Evolutionary conservation across 2,888 invertebrate species (phyloP), one percentile per base, ranked within the genome.

Genomic region (Pegoplata infirma): DNA sequence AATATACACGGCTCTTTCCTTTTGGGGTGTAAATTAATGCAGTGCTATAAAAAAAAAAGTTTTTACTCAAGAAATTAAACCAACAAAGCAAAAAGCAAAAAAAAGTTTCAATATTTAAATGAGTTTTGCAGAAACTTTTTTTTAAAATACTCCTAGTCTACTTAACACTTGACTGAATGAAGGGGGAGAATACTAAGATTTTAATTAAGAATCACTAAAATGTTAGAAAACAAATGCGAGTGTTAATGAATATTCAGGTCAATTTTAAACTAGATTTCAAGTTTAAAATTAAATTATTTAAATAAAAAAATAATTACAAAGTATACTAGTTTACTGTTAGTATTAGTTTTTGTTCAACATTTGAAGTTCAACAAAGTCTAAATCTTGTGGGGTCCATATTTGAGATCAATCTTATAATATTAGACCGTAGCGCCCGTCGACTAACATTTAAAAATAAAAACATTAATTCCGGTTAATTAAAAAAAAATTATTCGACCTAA

Each of bases 41-140:
- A 69, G 63, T 56, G 28, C 40, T 36, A 75, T 67, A 2, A 19
- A 23, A 1, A 21, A 14, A 53, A 56, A 56, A 40, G n/a, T 75
- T 68, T n/a, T 47, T 69, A 63, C 28, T 49, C 21, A 44, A 58
- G 63, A 28, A 69, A 40, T 40, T 40, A 44, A 69, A 69, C 53
- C 53, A n/a, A n/a, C n/a, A n/a, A n/a, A n/a, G n/a, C 28, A 68
- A 56, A 14, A 10, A 46, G 17, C 25, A 53, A 40, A 59, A 58
- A 53, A 53, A 58, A 68, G 25, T 68, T 73, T 64, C 58, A 46
- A 73, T 67, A 78, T 66, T 69, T 69, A 69, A 69, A 73, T 73
- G 73, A 78, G 73, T 73, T 69, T 58, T 17, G 68, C 56, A 69
- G 78, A 78, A 78, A 74, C 64, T 73, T 75, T n/a, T n/a, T n/a